Conservation (phyloP, 2,113 vertebrate genomes). For the Morone chrysops region DNA sequence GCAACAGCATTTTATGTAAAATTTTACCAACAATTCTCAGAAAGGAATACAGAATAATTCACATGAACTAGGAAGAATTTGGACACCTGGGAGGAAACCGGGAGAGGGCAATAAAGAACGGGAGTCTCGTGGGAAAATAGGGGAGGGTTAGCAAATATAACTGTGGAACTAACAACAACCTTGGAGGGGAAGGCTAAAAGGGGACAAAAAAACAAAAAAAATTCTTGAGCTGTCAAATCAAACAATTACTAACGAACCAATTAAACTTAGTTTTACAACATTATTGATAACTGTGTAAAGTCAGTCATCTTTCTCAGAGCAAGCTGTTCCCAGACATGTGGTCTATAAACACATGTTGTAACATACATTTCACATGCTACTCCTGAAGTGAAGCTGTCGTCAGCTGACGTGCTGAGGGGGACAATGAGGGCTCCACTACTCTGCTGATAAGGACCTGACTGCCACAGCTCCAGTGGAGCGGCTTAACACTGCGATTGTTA, state of each 20-base stretch:
- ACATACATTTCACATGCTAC: not conserved
- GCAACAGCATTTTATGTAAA: too few species aligned
- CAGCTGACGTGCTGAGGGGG: not conserved
- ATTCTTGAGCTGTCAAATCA: not conserved
- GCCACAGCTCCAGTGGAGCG: not conserved
- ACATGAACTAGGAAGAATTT: too few species aligned
- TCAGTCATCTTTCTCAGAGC: not conserved
- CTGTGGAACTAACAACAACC: too few species aligned
- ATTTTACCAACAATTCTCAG: too few species aligned
- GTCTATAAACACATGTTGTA: conserved; percentile 1
- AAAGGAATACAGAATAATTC: too few species aligned
- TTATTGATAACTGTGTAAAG: conserved; percentile 6
- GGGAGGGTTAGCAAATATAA: too few species aligned
- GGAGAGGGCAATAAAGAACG: too few species aligned
- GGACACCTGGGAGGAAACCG: too few species aligned
- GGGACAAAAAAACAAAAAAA: not conserved
- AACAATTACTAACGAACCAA: not conserved
- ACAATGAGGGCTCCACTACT: not conserved
- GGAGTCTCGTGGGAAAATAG: too few species aligned
- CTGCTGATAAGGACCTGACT: conserved; percentile 37
- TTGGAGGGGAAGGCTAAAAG: not conserved
- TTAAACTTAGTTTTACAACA: not conserved
- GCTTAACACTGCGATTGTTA: conserved; percentile 11
- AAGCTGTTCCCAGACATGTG: not conserved
- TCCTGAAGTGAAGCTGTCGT: not conserved